Conservation (phyloP, 1,140 invertebrate genomes). For the Cydia pomonella region DNA sequence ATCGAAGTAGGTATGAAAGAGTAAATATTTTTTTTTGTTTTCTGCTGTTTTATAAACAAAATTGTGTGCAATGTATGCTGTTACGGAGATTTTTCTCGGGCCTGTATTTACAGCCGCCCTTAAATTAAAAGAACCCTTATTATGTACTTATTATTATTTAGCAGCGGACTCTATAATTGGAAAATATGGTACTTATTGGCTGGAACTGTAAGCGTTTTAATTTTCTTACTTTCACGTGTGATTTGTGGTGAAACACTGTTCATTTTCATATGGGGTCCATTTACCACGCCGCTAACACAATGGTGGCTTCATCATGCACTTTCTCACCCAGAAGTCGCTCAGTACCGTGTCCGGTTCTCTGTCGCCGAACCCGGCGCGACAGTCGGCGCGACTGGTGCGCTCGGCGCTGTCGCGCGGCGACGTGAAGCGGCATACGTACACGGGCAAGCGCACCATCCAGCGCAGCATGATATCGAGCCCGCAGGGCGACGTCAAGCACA, state of each 20-base stretch:
- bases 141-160: too few species aligned
- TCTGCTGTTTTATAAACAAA: too few species aligned
- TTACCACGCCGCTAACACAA: constrained; percentile 32
- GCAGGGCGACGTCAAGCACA: constrained; percentile 98
- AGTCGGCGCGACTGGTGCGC: constrained; percentile 53
- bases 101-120: too few species aligned
- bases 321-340: constrained; percentile 39
- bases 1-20: too few species aligned
- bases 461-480: constrained; percentile 98
- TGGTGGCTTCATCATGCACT: background rate
- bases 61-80: too few species aligned
- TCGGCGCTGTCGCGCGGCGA: constrained; percentile 64
- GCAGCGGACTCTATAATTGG: too few species aligned
- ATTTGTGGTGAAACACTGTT: constrained; percentile 15
- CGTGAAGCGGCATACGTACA: constrained; percentile 67
- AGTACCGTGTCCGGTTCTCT: constrained; percentile 50
- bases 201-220: too few species aligned
- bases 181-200: too few species aligned
- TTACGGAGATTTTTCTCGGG: too few species aligned
- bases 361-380: constrained; percentile 58
- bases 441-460: constrained; percentile 85
- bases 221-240: constrained; percentile 4
- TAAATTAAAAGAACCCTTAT: too few species aligned
- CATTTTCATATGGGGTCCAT: constrained; percentile 1
- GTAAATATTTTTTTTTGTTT: too few species aligned